Evolutionary conservation across 1,140 invertebrate species (phyloP), one percentile per base, ranked within the genome.

Genomic region (Drosophila truncata): DNA sequence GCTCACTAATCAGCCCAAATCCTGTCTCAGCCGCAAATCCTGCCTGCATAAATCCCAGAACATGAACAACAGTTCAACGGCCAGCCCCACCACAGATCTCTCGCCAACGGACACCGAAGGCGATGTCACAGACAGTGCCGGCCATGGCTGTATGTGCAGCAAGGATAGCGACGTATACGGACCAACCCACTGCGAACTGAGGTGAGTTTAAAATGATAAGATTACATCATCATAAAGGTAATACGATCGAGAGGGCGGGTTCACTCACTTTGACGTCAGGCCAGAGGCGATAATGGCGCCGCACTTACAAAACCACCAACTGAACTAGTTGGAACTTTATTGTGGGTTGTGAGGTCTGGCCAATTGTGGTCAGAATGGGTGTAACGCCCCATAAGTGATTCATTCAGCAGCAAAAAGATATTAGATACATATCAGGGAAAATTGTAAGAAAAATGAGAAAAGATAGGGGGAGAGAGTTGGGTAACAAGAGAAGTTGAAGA

Each of bases 1-100:
- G 58, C 75, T 92, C 27, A 72, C 59, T 31, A 69, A 42, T 42
- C 84, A 86, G 54, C 91, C 91, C 18, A 92, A 92, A 49, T 92
- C 91, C 61, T 92, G 91, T 70, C 88, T 92, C 23, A 91, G 91
- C 57, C 91, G 91, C 50, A 90, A 90, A 73, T 90, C 85, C 85
- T 90, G 85, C 85, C 85, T 90, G 70, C 85, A 85, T 70, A 85
- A 82, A 58, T 37, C 70, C 54, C 77, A 65, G 20, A 74, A 80
- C 49, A 64, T 50, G 13, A 74, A 71, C 62, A 63, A 73, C 62
- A 62, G 57, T 54, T 50, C 71, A 23, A 14, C 14, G 27, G 42
- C 44, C 75, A 83, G 18, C 16, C 60, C 47, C 31, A 62, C 60
- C 35, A 65, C 52, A 44, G 64, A 78, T 70, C 70, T 59, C 35